A percentile compares a stretch with the other conserved stretches of the same genome.
Evolutionary conservation across 2,888 invertebrate species (phyloP).

Genomic region (Zaprionus obscuricornis): DNA sequence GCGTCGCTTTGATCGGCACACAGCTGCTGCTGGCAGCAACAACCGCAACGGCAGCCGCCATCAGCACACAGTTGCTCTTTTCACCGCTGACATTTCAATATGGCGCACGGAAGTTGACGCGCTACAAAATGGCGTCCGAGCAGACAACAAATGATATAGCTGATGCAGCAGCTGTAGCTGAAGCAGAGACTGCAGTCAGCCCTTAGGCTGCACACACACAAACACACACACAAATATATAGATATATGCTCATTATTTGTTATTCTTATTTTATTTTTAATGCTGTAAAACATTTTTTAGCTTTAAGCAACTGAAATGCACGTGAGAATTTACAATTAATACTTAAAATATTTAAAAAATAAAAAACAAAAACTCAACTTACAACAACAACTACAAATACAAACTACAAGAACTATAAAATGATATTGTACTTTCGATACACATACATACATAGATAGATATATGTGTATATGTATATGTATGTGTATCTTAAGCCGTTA

Average conservation of each 20-base stretch:
- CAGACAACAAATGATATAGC: not conserved
- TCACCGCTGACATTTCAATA: slow-evolving; percentile 70
- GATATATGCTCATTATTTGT: no score
- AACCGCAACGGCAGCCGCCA: slow-evolving; percentile 62
- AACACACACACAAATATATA: no score
- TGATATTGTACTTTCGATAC: no score
- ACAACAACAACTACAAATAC: slow-evolving; percentile 9
- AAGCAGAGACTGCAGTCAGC: not conserved
- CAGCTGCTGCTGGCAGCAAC: slow-evolving; percentile 47
- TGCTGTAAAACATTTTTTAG: slow-evolving; percentile 59
- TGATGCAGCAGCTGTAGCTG: no score
- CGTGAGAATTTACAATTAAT: slow-evolving; percentile 72
- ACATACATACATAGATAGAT: slow-evolving; percentile 23
- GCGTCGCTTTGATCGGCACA: slow-evolving; percentile 38
- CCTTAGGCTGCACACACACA: slow-evolving; percentile 11
- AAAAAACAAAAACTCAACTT: slow-evolving; percentile 8
- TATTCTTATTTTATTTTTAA: slow-evolving; percentile 29
- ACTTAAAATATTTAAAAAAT: no score
- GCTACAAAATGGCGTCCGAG: slow-evolving; percentile 57
- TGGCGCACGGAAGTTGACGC: slow-evolving; percentile 66
- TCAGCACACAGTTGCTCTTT: slow-evolving; percentile 47
- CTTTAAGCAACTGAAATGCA: slow-evolving; percentile 79
- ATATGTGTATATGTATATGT: slow-evolving; percentile 38
- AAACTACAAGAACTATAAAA: slow-evolving; percentile 6
- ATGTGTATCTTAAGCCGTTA: slow-evolving; percentile 35